Evolutionary conservation across 2,888 invertebrate genomes (phyloP).

Genomic region (Bellardia pandia): DNA sequence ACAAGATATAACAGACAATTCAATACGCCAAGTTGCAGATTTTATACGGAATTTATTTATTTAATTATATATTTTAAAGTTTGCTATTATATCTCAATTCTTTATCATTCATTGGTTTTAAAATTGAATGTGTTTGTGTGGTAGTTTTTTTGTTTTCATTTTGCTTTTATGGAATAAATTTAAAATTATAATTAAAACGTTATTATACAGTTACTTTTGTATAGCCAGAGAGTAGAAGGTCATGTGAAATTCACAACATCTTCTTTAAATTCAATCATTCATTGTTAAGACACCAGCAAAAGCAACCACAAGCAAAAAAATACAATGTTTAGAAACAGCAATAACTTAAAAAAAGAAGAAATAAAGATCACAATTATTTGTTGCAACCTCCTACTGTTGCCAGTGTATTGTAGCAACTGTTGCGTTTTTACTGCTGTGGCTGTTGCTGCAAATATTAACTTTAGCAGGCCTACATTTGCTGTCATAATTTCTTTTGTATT

Average conservation of each 20-base stretch:
- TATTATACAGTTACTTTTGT: conserved; percentile 34
- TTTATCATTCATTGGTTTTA: conserved; percentile 14
- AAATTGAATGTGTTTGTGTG: not conserved
- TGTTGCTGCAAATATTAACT: not conserved
- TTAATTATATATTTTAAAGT: conserved; percentile 7
- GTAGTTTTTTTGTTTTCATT: not conserved
- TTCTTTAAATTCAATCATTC: conserved; percentile 28
- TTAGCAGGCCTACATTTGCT: conserved; percentile 40
- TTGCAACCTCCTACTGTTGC: conserved; percentile 47
- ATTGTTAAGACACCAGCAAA: conserved; percentile 24
- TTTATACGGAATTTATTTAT: not conserved
- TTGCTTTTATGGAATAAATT: conserved; percentile 22
- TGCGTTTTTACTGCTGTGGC: not conserved
- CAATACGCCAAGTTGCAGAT: not conserved
- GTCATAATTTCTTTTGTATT: conserved; percentile 58
- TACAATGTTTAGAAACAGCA: conserved; percentile 12
- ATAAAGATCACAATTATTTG: conserved; percentile 48
- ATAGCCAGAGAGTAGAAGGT: conserved; percentile 49
- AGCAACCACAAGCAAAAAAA: not conserved
- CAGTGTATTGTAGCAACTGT: not conserved
- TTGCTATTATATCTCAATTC: conserved; percentile 16
- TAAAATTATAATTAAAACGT: conserved; percentile 24
- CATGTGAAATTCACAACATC: conserved; percentile 69
- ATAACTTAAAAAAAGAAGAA: not conserved
- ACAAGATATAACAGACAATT: not conserved